Evolutionary conservation across 64 coral and sea anemone species (phyloP), one percentile per base, ranked within the genome.

Genomic region (Actinia equina): DNA sequence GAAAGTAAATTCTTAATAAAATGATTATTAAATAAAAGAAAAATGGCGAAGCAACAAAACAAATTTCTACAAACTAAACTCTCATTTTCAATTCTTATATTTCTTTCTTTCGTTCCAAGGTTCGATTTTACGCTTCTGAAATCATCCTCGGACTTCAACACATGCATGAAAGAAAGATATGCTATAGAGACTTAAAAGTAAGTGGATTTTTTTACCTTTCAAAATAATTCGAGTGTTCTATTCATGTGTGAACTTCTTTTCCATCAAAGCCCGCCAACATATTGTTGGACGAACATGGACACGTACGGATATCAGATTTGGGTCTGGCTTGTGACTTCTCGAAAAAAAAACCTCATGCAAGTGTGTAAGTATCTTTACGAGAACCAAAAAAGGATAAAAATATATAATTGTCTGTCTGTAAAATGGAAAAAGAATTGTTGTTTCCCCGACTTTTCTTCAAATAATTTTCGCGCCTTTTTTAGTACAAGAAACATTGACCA

Each of bases 181-280:
- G 97, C 67, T 99, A 99, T 90, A 99, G 97, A 85, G 97, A 99
- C 90, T 90, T 99, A 77, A 99, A 99, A 90, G 97, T 99, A 88
- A 52, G 53, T 44, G 27, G 0, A 3, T 41, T 14, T 15, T 27
- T 77, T 42, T 57, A 79, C 44, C 54, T 53, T 17, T 0, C 23
- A 58, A 57, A 49, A 51, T 11, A 18, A 49, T 80, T 18, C 41
- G 18, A 18, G 2, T 52, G 49, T 17, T 1, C 45, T 81, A 44
- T 81, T 81, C 14, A 17, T 53, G 14, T 71, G 44, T 71, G 17
- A 61, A 17, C 71, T 87, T 79, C 63, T 79, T 57, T 45, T 60
- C 43, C 13, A 0, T 49, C 46, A 49, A 49, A 99, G 97, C 97
- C 97, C 77, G 97, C 97, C 18, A 99, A 99, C 65, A 99, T 99